Conservation (phyloP, 2,113 vertebrate species). For the Entelurus aequoreus region DNA sequence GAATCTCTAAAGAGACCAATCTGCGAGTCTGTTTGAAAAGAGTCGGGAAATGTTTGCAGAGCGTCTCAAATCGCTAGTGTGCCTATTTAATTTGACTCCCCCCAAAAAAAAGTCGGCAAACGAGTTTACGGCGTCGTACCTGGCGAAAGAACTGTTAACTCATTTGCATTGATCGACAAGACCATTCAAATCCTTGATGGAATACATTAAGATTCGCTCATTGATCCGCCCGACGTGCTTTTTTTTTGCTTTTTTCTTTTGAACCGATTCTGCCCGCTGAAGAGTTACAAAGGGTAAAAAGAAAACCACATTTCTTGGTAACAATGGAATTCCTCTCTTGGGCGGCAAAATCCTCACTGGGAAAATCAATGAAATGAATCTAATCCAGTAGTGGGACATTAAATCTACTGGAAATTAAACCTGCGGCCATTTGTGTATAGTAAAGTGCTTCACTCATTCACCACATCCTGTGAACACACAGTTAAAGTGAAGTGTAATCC, state of each 20-base stretch:
- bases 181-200: conserved; percentile 20
- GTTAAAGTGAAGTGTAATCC: too few relatives aligned
- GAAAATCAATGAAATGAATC: not conserved
- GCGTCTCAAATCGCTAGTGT: conserved; percentile 1
- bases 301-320: conserved; percentile 14
- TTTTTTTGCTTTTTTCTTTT: not conserved
- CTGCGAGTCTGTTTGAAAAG: conserved; percentile 5
- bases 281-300: not conserved
- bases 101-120: conserved; percentile 7
- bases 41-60: conserved; percentile 9
- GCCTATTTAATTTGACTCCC: conserved; percentile 7
- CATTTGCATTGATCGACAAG: conserved; percentile 18
- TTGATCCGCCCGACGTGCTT: not conserved
- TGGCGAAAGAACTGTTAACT: conserved; percentile 15
- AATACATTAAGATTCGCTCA: conserved; percentile 13
- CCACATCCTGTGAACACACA: too few relatives aligned
- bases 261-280: conserved; percentile 10
- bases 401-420: not conserved
- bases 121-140: not conserved
- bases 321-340: conserved; percentile 13
- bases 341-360: not conserved
- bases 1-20: not conserved
- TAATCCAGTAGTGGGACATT: not conserved
- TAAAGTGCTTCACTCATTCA: not conserved
- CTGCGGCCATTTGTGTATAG: too few relatives aligned